Evolutionary conservation across 2,797 vertebrate species (phyloP).

Genomic region (Sebastes diaconus): DNA sequence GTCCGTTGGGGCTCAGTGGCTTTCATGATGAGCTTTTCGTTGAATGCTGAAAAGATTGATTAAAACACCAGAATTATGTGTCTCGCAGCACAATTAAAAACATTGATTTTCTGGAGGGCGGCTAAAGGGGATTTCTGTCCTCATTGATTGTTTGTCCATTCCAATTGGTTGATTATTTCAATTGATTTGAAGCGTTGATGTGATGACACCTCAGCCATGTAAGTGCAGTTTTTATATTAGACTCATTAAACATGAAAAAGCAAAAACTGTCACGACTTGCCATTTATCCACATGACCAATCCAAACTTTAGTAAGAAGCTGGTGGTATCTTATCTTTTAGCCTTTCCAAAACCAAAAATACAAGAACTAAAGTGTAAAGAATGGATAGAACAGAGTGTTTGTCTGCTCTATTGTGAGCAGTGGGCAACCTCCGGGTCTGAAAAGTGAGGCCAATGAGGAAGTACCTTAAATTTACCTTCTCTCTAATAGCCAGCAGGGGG

Average conservation of each 20-base stretch:
- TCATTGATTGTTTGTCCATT: constrained; percentile 59
- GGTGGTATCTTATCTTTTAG: neutral
- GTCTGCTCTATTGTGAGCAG: neutral
- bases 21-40: constrained; percentile 38
- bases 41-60: constrained; percentile 53
- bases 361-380: neutral
- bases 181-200: constrained; percentile 34
- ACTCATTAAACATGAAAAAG: neutral
- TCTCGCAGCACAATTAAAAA: constrained; percentile 62
- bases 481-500: no score
- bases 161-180: constrained; percentile 68
- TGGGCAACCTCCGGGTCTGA: no score
- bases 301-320: accelerated
- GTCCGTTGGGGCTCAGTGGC: constrained; percentile 17
- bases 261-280: no score
- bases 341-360: neutral
- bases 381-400: neutral
- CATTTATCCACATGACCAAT: neutral
- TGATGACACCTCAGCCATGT: neutral
- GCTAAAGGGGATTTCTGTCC: constrained; percentile 38
- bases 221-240: neutral
- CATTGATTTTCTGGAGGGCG: constrained; percentile 49
- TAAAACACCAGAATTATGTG: constrained; percentile 52
- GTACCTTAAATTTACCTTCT: no score
- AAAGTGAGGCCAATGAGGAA: accelerated